phyloP scores from a whole-genome alignment of 2,888 invertebrate species.

The Lasioglossum lativentre region DNA sequence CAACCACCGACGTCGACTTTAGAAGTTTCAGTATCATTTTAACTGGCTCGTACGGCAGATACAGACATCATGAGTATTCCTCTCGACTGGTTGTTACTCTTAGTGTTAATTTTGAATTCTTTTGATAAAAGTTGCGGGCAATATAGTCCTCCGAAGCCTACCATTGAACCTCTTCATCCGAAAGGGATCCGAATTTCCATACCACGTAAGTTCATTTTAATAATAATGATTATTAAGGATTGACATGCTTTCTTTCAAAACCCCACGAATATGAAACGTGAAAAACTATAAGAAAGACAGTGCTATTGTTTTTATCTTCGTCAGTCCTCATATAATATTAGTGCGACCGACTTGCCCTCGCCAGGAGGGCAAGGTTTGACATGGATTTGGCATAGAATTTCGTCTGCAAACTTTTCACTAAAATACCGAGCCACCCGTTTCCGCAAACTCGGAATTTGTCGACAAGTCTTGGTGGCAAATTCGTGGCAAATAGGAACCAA shows the following conservation, averaged over 20 bases:
- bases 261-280: not conserved
- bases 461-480: too few species aligned
- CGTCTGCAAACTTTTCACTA: too few species aligned
- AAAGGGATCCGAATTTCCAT: slow-evolving; percentile 88
- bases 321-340: too few species aligned
- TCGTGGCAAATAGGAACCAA: too few species aligned
- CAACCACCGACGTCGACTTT: not conserved
- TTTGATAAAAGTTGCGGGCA: not conserved
- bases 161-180: slow-evolving; percentile 87
- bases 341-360: too few species aligned
- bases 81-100: not conserved
- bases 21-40: slow-evolving; percentile 22
- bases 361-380: too few species aligned
- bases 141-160: slow-evolving; percentile 76
- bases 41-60: not conserved
- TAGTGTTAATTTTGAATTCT: not conserved
- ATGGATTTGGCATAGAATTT: too few species aligned
- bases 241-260: not conserved
- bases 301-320: too few species aligned
- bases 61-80: not conserved
- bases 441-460: too few species aligned
- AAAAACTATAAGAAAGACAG: too few species aligned
- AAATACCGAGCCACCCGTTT: too few species aligned
- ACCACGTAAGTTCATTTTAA: slow-evolving; percentile 85
- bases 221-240: not conserved